A percentile compares a stretch with the other conserved stretches of the same genome.
Conservation (phyloP, 2,113 vertebrate species). For the Peromyscus maniculatus region DNA sequence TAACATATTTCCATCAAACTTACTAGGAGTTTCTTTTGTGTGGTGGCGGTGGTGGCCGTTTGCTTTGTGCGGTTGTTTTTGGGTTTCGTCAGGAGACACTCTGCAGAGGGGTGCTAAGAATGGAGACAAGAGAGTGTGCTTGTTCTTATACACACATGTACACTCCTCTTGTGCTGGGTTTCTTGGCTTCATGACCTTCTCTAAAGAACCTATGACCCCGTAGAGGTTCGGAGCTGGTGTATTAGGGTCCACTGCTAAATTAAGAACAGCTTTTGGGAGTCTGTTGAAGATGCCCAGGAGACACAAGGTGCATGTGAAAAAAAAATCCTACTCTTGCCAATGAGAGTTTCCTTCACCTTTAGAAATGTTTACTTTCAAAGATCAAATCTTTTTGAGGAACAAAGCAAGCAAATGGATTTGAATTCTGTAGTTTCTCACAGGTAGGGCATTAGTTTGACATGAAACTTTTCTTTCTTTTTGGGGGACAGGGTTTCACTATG, state of each 20-base stretch:
- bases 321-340: background rate
- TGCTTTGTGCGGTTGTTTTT: slow-evolving; percentile 28
- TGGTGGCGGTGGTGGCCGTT: background rate
- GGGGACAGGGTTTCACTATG: background rate
- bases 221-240: background rate
- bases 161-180: background rate
- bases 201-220: background rate
- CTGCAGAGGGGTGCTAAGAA: background rate
- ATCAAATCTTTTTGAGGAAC: background rate
- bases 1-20: slow-evolving; percentile 66
- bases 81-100: background rate
- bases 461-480: background rate
- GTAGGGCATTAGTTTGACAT: background rate
- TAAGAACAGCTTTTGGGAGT: background rate
- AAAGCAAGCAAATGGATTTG: slow-evolving; percentile 18
- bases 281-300: background rate
- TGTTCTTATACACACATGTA: rapidly evolving
- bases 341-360: slow-evolving; percentile 15
- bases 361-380: slow-evolving; percentile 45
- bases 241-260: background rate
- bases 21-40: slow-evolving; percentile 37
- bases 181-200: background rate
- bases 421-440: slow-evolving; percentile 33
- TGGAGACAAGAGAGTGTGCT: no score
- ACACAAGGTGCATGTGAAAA: background rate